Conservation (phyloP, 2,797 vertebrate species). For the Cryptoprocta ferox region DNA sequence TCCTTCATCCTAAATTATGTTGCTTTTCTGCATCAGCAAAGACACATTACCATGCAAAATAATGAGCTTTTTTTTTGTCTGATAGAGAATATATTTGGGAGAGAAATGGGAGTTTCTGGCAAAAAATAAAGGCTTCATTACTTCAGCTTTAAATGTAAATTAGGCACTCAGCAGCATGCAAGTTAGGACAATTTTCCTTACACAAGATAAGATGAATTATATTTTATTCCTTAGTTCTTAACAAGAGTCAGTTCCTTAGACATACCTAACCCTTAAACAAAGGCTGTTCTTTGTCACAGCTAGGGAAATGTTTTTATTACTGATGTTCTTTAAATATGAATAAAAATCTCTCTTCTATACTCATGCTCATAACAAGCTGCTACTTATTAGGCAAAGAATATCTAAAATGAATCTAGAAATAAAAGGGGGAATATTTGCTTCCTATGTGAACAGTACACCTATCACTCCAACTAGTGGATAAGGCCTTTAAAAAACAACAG, state of each 20-base stretch:
- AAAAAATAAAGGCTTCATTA: slow-evolving; percentile 82
- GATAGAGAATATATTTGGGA: slow-evolving; percentile 79
- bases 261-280: slow-evolving; percentile 84
- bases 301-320: slow-evolving; percentile 83
- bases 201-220: slow-evolving; percentile 82
- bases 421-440: slow-evolving; percentile 72
- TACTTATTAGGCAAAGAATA: slow-evolving; percentile 70
- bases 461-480: slow-evolving; percentile 60
- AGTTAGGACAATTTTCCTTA: slow-evolving; percentile 83
- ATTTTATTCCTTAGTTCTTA: slow-evolving; percentile 82
- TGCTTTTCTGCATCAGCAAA: slow-evolving; percentile 80
- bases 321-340: slow-evolving; percentile 83
- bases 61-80: slow-evolving; percentile 61
- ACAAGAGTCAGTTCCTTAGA: slow-evolving; percentile 81
- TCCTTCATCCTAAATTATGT: slow-evolving; percentile 76
- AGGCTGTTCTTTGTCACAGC: slow-evolving; percentile 80
- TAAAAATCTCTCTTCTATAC: slow-evolving; percentile 79
- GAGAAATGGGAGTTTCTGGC: slow-evolving; percentile 79
- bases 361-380: slow-evolving; percentile 76
- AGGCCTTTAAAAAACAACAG: not conserved
- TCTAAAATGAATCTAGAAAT: slow-evolving; percentile 73
- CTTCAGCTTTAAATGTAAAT: slow-evolving; percentile 83
- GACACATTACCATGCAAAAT: slow-evolving; percentile 75
- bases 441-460: slow-evolving; percentile 64
- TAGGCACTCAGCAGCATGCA: slow-evolving; percentile 79